These are phyloP conservation scores for Coenonympha glycerion DNA, from an alignment of 2,888 invertebrate genomes.

Conservation along the genomic window DNA sequence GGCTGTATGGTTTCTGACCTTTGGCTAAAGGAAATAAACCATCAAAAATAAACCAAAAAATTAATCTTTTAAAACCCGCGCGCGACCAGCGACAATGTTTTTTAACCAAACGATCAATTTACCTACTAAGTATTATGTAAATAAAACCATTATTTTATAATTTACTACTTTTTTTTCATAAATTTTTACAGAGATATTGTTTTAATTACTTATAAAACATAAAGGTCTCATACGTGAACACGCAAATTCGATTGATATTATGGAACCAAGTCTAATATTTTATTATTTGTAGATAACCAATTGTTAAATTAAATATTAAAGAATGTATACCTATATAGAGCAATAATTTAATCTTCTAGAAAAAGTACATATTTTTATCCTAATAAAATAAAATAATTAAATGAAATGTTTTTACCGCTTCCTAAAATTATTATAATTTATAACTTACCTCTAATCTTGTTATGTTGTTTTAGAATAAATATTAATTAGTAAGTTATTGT, in stretches of 20 bases:
- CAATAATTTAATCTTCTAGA: slow-evolving; percentile 63
- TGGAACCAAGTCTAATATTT: slow-evolving; percentile 54
- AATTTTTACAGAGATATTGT: no score
- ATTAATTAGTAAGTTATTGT: slow-evolving; percentile 18
- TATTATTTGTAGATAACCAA: slow-evolving; percentile 30
- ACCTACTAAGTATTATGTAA: slow-evolving; percentile 41
- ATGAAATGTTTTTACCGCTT: slow-evolving; percentile 51
- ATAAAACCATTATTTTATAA: slow-evolving; percentile 46
- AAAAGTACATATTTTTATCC: slow-evolving; percentile 55
- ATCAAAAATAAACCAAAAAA: background rate
- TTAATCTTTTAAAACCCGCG: slow-evolving; percentile 22
- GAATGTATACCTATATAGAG: slow-evolving; percentile 59
- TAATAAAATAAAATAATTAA: slow-evolving; percentile 42
- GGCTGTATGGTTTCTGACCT: background rate
- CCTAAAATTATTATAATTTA: slow-evolving; percentile 34
- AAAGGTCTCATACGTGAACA: slow-evolving; percentile 23
- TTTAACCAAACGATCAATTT: no score
- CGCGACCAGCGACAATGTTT: slow-evolving; percentile 46
- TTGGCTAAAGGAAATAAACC: slow-evolving; percentile 1
- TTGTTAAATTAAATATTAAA: slow-evolving; percentile 40
- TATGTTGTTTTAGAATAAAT: slow-evolving; percentile 22
- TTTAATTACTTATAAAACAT: no score
- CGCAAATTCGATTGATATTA: slow-evolving; percentile 36
- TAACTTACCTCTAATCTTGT: slow-evolving; percentile 9
- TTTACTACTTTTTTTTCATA: slow-evolving; percentile 31